These are phyloP conservation scores for Nothocercus nigrocapillus DNA, from an alignment of 2,113 vertebrate species.

Conservation along the genomic window DNA sequence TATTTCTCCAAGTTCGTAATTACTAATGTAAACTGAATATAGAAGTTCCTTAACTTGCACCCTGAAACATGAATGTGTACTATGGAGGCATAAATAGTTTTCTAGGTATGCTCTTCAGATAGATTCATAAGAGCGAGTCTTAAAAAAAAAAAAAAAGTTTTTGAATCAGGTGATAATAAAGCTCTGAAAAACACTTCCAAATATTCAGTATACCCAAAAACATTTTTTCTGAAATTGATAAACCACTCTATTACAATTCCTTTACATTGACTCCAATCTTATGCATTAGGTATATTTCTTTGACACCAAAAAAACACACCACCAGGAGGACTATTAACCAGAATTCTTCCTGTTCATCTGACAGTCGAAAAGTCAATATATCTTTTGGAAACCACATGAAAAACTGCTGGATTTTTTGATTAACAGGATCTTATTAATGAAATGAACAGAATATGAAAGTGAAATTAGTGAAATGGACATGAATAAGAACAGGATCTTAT, in stretches of 20 bases:
- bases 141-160: neutral
- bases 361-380: neutral
- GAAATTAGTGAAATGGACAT: too few species aligned
- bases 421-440: neutral
- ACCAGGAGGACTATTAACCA: neutral
- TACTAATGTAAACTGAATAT: neutral
- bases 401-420: neutral
- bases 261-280: neutral
- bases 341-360: neutral
- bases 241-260: neutral
- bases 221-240: neutral
- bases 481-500: neutral
- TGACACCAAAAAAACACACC: neutral
- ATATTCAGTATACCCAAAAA: neutral
- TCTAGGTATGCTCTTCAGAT: neutral
- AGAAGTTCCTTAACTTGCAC: neutral
- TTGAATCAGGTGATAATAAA: neutral
- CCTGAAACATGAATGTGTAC: neutral
- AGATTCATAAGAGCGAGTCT: neutral
- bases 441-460: too few species aligned
- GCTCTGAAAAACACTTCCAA: neutral
- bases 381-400: neutral
- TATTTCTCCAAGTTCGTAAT: neutral
- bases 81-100: neutral
- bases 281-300: neutral